Evolutionary conservation across 2,888 invertebrate species (phyloP).

Genomic region (Nowickia ferox): DNA sequence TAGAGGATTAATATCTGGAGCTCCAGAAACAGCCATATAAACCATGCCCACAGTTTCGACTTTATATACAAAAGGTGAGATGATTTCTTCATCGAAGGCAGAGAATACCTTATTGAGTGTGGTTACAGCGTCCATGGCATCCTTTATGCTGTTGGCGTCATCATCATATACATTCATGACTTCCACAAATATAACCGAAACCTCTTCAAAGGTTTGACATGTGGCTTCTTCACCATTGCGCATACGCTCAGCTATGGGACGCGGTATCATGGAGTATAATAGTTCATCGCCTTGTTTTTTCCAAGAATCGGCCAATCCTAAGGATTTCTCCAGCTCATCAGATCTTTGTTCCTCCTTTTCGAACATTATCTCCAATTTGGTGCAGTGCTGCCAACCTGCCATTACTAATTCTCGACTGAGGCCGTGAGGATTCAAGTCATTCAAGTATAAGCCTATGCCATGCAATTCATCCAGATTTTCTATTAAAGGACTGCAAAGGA

Average conservation of each 20-base stretch:
- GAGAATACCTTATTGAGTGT: slow-evolving; percentile 94
- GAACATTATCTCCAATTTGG: slow-evolving; percentile 91
- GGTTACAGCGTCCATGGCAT: slow-evolving; percentile 91
- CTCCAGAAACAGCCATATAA: slow-evolving; percentile 96
- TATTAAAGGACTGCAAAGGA: slow-evolving; percentile 94
- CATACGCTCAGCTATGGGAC: slow-evolving; percentile 91
- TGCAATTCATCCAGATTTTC: slow-evolving; percentile 93
- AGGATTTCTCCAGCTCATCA: slow-evolving; percentile 90
- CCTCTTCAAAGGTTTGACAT: slow-evolving; percentile 87
- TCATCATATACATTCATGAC: slow-evolving; percentile 81
- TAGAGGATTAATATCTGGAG: slow-evolving; percentile 89
- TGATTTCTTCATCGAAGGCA: slow-evolving; percentile 92
- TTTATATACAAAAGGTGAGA: slow-evolving; percentile 94
- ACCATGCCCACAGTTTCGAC: slow-evolving; percentile 96
- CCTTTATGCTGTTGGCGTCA: slow-evolving; percentile 80
- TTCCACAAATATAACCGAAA: slow-evolving; percentile 83
- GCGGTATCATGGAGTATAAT: slow-evolving; percentile 96
- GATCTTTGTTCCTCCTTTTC: slow-evolving; percentile 92
- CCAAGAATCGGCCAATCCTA: slow-evolving; percentile 91
- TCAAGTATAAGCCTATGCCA: slow-evolving; percentile 90
- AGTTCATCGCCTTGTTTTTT: slow-evolving; percentile 93
- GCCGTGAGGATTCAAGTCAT: slow-evolving; percentile 93
- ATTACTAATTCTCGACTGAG: slow-evolving; percentile 92
- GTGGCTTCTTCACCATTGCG: slow-evolving; percentile 90
- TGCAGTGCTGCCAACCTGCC: slow-evolving; percentile 93